Evolutionary conservation across 2,888 invertebrate genomes (phyloP), one percentile per base, ranked within the genome.

Genomic region (Halictus quadricinctus): DNA sequence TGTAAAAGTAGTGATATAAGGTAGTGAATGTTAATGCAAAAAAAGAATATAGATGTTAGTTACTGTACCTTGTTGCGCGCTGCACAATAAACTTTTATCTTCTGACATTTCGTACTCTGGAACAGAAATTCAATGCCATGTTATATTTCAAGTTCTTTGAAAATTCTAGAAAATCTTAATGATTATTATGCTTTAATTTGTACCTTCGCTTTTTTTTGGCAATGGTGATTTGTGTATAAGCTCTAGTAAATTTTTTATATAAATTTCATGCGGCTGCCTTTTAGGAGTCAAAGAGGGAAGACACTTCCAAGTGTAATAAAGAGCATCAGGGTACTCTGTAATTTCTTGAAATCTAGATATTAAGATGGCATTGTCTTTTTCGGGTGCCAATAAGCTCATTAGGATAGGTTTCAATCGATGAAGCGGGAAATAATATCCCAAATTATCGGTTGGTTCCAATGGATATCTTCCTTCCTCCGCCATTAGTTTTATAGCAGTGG

Each of bases 341-440:
- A 97, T 97, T 94, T 97, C 97, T 92, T 97, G 96, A 92, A 97
- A 97, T 89, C 97, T 96, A 18, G 95, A 94, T 85, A 98, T 96
- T 0, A 97, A 95, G 50, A 95, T 95, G 0, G 95, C 93, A 94
- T 96, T 97, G 46, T 96, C 95, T 74, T 95, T 95, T 72, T 96
- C 96, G 0, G 96, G 95, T 54, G 96, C 96, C 69, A 98, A 93
- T 21, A 98, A 93, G 72, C 96, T 96, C 91, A 95, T 95, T 79
- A 98, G 95, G 86, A 98, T 95, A 74, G 95, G 95, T 95, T 97
- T 97, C 76, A 98, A 95, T 89, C 97, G 96, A 72, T 95, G 94
- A 21, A 96, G 94, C 0, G 97, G 97, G 92, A 98, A 97, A 92
- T 95, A 96, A 90, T 96, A 96, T 15, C 95, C 95, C 3, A 94